Evolutionary conservation across 1,140 invertebrate species (phyloP), one percentile per base, ranked within the genome.

Genomic region (Psilanteris sp.): DNA sequence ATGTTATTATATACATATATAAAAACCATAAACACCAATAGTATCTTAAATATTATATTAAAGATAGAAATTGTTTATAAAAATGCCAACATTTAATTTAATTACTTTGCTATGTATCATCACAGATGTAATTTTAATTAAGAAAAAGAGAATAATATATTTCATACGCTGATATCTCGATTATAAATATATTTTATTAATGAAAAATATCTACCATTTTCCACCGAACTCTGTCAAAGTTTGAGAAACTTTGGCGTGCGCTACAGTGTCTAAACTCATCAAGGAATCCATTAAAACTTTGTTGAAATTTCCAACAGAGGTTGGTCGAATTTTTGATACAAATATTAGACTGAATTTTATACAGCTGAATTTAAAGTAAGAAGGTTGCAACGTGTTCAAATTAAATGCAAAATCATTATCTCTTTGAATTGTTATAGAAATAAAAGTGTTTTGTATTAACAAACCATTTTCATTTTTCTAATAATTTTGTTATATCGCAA

Each of bases 241-340:
- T 70, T 59, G 14, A 20, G 9, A 50, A 70, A 70, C 54, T 52
- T 59, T 59, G 54, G 14, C 2, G 13, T 36, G 29, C 67, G 7
- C 22, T 32, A 48, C 55, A 54, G 55, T 61, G 66, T 71, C 46
- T 61, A 62, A 72, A 72, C 57, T 72, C 68, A 72, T 72, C 55
- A 72, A 72, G 55, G 68, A 72, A 72, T 72, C 68, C 57, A 72
- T 72, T 72, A 72, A 72, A 72, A 72, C 57, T 72, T 72, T 64
- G 57, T 48, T 48, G 55, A 71, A 71, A 71, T 71, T 61, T 71
- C 32, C 39, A 48, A 41, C 68, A 48, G 46, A 37, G 48, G 36
- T 55, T 57, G 57, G 34, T 32, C 24, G 59, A 73, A 64, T 73
- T 73, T 73, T 73, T 73, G 32, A 57, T 64, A 57, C 31, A 50